phyloP scores from a whole-genome alignment of 2,888 invertebrate genomes.

The Dasypolia templi region DNA sequence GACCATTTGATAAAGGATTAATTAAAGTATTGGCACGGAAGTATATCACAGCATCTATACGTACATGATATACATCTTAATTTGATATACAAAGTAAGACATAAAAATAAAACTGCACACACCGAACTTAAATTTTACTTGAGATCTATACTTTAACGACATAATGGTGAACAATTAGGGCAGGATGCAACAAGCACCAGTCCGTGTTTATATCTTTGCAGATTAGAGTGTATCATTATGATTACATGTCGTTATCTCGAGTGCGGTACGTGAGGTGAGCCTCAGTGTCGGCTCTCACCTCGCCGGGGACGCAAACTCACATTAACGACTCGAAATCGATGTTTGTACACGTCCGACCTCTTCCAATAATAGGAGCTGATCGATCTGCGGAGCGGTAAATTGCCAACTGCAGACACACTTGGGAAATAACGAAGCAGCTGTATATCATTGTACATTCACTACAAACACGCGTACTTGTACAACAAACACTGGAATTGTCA shows the following conservation, averaged over 20 bases:
- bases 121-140: conserved; percentile 25
- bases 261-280: conserved; percentile 86
- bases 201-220: conserved; percentile 64
- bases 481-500: conserved; percentile 81
- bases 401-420: conserved; percentile 85
- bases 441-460: conserved; percentile 76
- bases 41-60: conserved; percentile 44
- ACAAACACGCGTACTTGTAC: conserved; percentile 72
- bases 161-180: conserved; percentile 61
- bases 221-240: conserved; percentile 81
- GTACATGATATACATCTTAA: conserved; percentile 49
- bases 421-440: conserved; percentile 84
- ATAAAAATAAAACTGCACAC: conserved; percentile 35
- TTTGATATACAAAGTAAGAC: conserved; percentile 46
- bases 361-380: conserved; percentile 89
- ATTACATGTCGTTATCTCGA: conserved; percentile 85
- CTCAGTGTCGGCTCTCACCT: conserved; percentile 84
- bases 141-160: conserved; percentile 47
- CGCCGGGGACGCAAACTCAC: conserved; percentile 78
- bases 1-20: conserved; percentile 60
- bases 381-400: conserved; percentile 87
- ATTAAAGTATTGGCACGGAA: conserved; percentile 58
- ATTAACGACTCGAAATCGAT: conserved; percentile 89
- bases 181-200: conserved; percentile 53
- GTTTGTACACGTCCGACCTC: conserved; percentile 90